Conservation (phyloP, 2,888 invertebrate genomes). For the Corythucha ciliata region DNA sequence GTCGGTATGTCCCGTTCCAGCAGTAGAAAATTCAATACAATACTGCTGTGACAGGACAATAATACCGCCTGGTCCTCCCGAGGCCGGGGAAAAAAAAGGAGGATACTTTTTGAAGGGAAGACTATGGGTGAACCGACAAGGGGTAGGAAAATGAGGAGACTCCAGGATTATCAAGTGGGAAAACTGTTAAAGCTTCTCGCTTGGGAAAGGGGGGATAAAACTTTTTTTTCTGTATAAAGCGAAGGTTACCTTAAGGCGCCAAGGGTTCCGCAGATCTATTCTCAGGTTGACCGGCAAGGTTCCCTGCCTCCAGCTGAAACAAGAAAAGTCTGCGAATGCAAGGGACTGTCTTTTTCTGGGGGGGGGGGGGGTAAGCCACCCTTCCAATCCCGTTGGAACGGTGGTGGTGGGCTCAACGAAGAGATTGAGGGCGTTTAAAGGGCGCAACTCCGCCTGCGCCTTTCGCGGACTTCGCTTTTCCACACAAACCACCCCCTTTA, state of each 20-base stretch:
- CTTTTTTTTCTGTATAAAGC: too few relatives aligned
- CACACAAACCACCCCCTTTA: conserved; percentile 20
- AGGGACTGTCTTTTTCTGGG: neutral
- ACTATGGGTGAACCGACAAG: neutral
- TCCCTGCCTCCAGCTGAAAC: conserved; percentile 30
- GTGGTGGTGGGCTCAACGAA: neutral
- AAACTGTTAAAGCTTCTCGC: neutral
- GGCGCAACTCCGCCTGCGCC: too few relatives aligned
- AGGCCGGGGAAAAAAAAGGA: neutral
- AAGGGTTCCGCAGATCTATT: conserved; percentile 43
- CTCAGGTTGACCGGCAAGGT: conserved; percentile 34
- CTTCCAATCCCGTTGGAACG: conserved; percentile 22
- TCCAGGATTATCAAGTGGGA: conserved; percentile 16
- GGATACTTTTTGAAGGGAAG: neutral
- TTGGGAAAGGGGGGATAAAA: neutral
- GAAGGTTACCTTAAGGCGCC: conserved; percentile 39
- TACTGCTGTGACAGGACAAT: conserved; percentile 99
- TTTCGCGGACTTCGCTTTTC: conserved; percentile 24
- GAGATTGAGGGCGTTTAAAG: neutral
- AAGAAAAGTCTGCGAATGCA: conserved; percentile 23
- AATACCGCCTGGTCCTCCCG: conserved; percentile 56
- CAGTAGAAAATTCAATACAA: conserved; percentile 65
- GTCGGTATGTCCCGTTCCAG: conserved; percentile 71
- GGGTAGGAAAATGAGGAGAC: conserved; percentile 31
- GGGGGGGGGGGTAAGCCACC: conserved; percentile 16